A percentile compares a stretch with the other conserved stretches of the same genome.
phyloP scores from a whole-genome alignment of 2,113 vertebrate species.

The Oryzias melastigma region DNA sequence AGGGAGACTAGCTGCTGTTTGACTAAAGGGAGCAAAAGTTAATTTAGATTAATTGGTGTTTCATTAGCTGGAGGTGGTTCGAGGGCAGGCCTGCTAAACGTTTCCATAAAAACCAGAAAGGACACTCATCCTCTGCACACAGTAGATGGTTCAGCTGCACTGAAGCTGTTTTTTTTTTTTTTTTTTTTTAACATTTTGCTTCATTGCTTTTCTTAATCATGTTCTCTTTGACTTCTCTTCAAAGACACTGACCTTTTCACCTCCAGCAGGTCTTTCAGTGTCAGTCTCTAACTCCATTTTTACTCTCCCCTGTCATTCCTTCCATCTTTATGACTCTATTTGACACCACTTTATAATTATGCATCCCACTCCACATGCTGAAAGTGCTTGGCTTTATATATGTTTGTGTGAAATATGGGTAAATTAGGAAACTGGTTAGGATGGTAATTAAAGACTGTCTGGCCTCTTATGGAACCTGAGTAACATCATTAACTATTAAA shows the following conservation, averaged over 20 bases:
- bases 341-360: slow-evolving; percentile 66
- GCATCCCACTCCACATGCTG: slow-evolving; percentile 21
- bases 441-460: slow-evolving; percentile 54
- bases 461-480: slow-evolving; percentile 37
- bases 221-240: slow-evolving; percentile 6
- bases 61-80: slow-evolving; percentile 62
- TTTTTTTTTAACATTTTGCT: no score
- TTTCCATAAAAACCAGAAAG: slow-evolving; percentile 37
- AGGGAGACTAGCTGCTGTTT: slow-evolving; percentile 51
- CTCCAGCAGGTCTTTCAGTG: slow-evolving; percentile 1
- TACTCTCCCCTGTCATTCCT: slow-evolving; percentile 16
- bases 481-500: slow-evolving; percentile 60
- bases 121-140: slow-evolving; percentile 35
- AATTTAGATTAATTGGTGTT: slow-evolving; percentile 64
- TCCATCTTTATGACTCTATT: slow-evolving; percentile 20
- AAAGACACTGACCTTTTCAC: slow-evolving; percentile 31
- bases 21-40: slow-evolving; percentile 59
- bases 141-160: slow-evolving; percentile 5
- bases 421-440: slow-evolving; percentile 48
- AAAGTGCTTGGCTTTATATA: slow-evolving; percentile 50
- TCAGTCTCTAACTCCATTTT: slow-evolving; percentile 15
- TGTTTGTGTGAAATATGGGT: slow-evolving; percentile 17
- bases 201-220: slow-evolving; percentile 3
- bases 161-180: slow-evolving; percentile 31
- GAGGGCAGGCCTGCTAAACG: slow-evolving; percentile 35